These are phyloP conservation scores for Apus apus DNA, from an alignment of 2,113 vertebrate genomes.

Conservation along the genomic window DNA sequence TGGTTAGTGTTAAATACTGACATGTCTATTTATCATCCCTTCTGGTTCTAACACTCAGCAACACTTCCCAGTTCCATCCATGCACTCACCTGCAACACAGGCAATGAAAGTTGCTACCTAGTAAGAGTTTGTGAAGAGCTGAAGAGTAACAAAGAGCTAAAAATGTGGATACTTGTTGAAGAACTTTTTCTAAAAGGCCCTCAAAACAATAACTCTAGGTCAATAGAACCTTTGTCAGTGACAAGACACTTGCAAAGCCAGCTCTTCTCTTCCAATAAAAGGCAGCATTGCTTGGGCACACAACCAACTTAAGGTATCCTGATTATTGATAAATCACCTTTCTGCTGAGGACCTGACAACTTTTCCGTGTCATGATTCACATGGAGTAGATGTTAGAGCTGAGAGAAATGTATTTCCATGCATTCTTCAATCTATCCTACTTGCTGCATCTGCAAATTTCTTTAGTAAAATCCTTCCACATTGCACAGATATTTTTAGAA, in stretches of 20 bases:
- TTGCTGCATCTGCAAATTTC: not conserved
- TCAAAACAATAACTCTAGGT: not conserved
- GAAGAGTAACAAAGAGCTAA: not conserved
- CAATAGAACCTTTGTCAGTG: not conserved
- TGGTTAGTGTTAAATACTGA: conserved; percentile 42
- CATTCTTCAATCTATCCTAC: not conserved
- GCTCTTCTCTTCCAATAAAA: not conserved
- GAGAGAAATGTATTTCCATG: not conserved
- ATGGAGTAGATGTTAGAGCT: not conserved
- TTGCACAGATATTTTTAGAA: not conserved
- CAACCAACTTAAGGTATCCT: not conserved
- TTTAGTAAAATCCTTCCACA: not conserved
- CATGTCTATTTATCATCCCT: not conserved
- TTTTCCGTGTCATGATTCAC: not conserved
- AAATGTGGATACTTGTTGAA: not conserved
- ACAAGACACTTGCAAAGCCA: not conserved
- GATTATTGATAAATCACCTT: not conserved
- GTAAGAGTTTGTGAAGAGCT: not conserved
- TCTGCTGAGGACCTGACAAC: not conserved
- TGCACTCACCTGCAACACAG: not conserved
- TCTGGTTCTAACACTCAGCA: not conserved
- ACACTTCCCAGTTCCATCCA: not conserved
- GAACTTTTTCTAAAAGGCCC: not conserved
- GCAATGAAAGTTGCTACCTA: not conserved
- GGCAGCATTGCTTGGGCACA: not conserved